phyloP scores from a whole-genome alignment of 2,113 vertebrate species.

The Pangasianodon gigas region DNA sequence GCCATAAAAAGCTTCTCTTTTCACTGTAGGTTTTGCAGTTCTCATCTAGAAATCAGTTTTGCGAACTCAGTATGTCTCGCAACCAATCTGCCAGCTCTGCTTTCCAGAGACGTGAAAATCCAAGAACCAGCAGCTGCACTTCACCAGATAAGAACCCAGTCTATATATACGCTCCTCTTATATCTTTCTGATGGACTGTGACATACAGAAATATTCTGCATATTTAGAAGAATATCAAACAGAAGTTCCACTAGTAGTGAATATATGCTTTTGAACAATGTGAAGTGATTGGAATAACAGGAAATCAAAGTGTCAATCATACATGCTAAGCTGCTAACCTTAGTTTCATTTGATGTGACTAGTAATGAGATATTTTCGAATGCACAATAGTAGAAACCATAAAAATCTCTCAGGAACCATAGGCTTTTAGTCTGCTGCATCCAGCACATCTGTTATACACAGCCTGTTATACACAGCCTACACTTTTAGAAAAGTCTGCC shows the following conservation, averaged over 20 bases:
- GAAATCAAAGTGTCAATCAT: background rate
- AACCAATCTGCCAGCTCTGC: background rate
- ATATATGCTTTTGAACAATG: background rate
- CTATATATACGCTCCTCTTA: background rate
- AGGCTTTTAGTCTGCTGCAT: background rate
- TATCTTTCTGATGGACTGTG: background rate
- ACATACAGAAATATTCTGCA: background rate
- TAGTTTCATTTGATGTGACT: background rate
- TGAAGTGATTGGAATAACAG: background rate
- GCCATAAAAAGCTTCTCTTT: background rate
- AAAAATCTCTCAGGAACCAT: background rate
- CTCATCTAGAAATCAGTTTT: background rate
- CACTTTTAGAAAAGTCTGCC: background rate
- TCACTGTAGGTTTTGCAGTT: background rate
- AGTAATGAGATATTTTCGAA: slow-evolving; percentile 4
- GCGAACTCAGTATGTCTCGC: background rate
- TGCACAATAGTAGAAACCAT: background rate
- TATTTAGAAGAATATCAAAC: background rate
- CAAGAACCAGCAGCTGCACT: slow-evolving; percentile 37
- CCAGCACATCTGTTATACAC: background rate
- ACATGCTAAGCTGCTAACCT: background rate
- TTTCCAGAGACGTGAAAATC: slow-evolving; percentile 12
- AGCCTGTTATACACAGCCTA: background rate
- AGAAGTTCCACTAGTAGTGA: background rate
- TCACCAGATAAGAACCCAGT: slow-evolving; percentile 28